These are phyloP conservation scores for Elymnias hypermnestra DNA, from an alignment of 1,140 invertebrate genomes.

Conservation along the genomic window DNA sequence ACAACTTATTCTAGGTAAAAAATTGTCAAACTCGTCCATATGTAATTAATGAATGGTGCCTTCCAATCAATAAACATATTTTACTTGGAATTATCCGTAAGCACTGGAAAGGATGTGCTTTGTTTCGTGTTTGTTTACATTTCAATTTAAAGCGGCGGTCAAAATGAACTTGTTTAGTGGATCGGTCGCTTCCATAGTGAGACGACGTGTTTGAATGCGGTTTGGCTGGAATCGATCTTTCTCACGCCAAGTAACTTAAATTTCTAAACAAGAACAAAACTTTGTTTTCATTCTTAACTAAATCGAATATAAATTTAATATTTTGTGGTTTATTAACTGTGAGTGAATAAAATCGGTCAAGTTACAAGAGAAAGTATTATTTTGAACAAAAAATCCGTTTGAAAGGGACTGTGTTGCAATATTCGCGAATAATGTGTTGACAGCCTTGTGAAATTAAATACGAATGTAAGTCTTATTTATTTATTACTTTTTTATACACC, in stretches of 20 bases:
- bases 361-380: background rate
- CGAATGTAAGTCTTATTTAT: no score
- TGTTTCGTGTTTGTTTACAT: slow-evolving; percentile 25
- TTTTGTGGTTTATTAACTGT: background rate
- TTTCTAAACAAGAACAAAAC: background rate
- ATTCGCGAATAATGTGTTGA: background rate
- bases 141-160: slow-evolving; percentile 12
- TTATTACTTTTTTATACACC: no score
- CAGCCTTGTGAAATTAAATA: background rate
- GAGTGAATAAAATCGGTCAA: background rate
- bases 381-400: background rate
- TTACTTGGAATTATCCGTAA: no score
- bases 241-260: background rate
- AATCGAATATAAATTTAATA: background rate
- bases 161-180: slow-evolving; percentile 5
- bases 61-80: no score
- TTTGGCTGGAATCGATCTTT: background rate
- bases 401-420: no score
- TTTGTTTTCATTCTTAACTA: background rate
- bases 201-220: slow-evolving; percentile 1
- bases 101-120: slow-evolving; percentile 8
- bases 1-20: no score
- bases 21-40: no score
- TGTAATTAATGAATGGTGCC: no score
- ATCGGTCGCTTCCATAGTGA: slow-evolving; percentile 7